These are phyloP conservation scores for Mactromeris polynyma DNA, from an alignment of 2,888 invertebrate genomes.

Conservation along the genomic window DNA sequence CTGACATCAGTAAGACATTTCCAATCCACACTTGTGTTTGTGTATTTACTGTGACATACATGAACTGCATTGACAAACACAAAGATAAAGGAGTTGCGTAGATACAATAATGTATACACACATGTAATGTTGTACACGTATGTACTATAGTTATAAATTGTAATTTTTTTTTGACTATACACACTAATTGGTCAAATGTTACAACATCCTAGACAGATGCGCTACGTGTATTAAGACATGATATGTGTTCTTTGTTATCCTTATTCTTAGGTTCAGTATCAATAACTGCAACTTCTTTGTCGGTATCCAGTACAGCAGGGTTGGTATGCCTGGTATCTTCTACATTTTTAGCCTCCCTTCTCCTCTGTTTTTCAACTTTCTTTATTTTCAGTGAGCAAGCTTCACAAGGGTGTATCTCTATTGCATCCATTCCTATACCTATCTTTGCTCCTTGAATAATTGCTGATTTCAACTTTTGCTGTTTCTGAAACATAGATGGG, in stretches of 20 bases:
- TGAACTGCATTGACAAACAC: too few relatives aligned
- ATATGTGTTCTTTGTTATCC: neutral
- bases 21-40: too few relatives aligned
- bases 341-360: neutral
- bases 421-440: neutral
- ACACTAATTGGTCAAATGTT: too few relatives aligned
- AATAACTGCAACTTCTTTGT: neutral
- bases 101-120: too few relatives aligned
- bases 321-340: neutral
- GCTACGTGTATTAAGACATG: neutral
- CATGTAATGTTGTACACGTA: too few relatives aligned
- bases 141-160: too few relatives aligned
- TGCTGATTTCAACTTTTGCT: conserved; percentile 21
- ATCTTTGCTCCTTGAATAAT: neutral
- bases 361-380: neutral
- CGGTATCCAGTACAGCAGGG: neutral
- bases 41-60: too few relatives aligned
- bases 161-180: too few relatives aligned
- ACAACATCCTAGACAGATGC: neutral
- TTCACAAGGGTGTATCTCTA: conserved; percentile 35
- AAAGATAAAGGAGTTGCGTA: too few relatives aligned
- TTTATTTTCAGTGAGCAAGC: conserved; percentile 21
- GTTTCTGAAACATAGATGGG: conserved; percentile 30
- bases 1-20: too few relatives aligned
- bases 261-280: neutral